Base-by-base conservation (phyloP, 2,888 invertebrate genomes). In the Drosophila fulvimacula region DNA sequence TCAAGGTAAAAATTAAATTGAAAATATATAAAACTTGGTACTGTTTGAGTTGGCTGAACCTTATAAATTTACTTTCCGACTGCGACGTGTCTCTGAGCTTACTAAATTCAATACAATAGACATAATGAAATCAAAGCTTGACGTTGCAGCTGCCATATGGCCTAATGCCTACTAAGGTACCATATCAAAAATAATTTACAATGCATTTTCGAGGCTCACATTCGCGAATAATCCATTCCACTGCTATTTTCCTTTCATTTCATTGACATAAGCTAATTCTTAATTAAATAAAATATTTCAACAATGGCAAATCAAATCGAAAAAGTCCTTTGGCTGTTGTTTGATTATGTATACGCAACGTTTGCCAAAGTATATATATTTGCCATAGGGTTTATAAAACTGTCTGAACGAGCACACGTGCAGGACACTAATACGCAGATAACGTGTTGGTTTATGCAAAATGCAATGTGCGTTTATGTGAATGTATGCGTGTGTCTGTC, bases 371-470 rank as follows among this genome's bases (percentile, higher is more conserved):
- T 44, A 19, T 61, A 38, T 69, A 30, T 60, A 57, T 68, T 68
- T 69, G 60, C 64, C 62, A 34, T 32, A 39, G 68, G 69, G 60
- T 68, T 76, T 76, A 71, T 73, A 67, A 78, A 79, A 68, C 68
- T 73, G 73, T 81, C 69, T 62, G 71, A 66, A 59, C 30, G 52
- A 58, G 71, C 63, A 63, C 51, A 58, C 53, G 44, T 67, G 41
- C 55, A 49, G 63, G 32, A 63, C 66, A 62, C 60, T 56, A 72
- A 73, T 76, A 64, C 64, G 55, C 61, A 73, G 62, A 70, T 61
- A 81, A 79, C 72, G 51, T 68, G 70, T 84, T 84, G 69, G 73
- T 69, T 82, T 81, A 83, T 87, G 74, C 78, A 73, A 76, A 69
- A 75, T 55, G 55, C 67, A 55, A 68, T 64, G 58, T 68, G 27